Conservation (phyloP, 2,113 vertebrate genomes). For the Neomonachus schauinslandi region DNA sequence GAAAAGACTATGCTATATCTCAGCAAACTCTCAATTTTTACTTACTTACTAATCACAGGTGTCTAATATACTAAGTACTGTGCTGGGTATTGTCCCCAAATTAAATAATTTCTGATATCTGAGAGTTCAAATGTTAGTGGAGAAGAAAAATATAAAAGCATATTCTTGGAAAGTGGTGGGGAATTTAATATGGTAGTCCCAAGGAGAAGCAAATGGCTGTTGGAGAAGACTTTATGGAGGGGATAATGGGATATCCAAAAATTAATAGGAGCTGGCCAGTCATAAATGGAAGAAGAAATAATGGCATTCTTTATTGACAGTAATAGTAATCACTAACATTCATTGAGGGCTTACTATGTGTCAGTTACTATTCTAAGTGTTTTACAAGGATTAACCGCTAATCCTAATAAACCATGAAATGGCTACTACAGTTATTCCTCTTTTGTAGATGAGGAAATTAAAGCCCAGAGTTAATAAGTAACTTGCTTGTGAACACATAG, state of each 20-base stretch:
- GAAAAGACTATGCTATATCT: background rate
- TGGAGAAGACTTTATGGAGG: background rate
- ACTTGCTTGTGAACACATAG: background rate
- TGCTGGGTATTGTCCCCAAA: background rate
- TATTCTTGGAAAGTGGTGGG: background rate
- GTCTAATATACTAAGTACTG: background rate
- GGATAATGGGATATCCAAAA: background rate
- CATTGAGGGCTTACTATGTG: background rate
- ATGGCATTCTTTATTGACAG: background rate
- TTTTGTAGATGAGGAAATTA: background rate
- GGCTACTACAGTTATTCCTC: background rate
- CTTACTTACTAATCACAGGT: background rate
- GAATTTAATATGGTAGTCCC: background rate
- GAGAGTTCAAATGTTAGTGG: background rate
- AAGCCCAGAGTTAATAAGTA: background rate
- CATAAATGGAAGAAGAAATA: slow-evolving; percentile 5
- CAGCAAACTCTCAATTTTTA: background rate
- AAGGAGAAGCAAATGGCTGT: background rate
- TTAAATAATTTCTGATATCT: background rate
- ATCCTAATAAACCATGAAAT: background rate
- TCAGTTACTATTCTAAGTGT: background rate
- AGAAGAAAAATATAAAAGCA: background rate
- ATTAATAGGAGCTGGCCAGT: background rate
- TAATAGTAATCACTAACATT: background rate
- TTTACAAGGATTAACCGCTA: background rate